A percentile compares a stretch with the other conserved stretches of the same genome.
These are phyloP conservation scores for Pinna nobilis DNA, from an alignment of 1,140 invertebrate species.

Conservation along the genomic window DNA sequence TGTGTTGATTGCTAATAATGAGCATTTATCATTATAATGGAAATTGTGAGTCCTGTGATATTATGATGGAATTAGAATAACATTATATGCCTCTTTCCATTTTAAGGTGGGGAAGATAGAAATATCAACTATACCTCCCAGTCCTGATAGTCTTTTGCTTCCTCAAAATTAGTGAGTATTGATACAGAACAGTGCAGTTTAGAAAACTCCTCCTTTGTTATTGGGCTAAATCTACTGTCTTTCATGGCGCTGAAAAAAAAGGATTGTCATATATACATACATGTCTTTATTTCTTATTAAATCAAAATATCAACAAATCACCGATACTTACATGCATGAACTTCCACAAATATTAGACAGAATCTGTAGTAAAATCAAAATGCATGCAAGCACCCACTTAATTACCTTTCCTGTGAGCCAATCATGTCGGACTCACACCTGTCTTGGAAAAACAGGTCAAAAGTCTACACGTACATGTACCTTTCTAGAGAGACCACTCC, in stretches of 20 bases:
- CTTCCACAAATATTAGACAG: no score
- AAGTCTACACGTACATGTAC: no score
- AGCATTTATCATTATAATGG: no score
- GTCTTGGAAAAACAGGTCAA: no score
- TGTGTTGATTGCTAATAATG: no score
- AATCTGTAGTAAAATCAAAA: neutral
- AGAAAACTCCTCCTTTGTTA: conserved; percentile 93
- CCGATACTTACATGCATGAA: no score
- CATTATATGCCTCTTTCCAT: neutral
- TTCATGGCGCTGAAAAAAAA: conserved; percentile 89
- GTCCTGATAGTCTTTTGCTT: conserved; percentile 94
- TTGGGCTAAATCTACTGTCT: conserved; percentile 97
- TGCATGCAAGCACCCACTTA: no score
- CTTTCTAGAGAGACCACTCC: no score
- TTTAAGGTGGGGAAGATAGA: neutral
- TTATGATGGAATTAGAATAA: neutral
- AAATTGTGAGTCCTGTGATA: neutral
- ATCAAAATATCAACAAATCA: no score
- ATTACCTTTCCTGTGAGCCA: no score
- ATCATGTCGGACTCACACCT: no score
- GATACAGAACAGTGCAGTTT: conserved; percentile 96
- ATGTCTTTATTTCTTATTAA: neutral
- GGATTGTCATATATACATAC: neutral
- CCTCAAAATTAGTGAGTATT: conserved; percentile 96
- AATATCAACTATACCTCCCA: conserved; percentile 83